phyloP scores from a whole-genome alignment of 2,888 invertebrate species.

The Hydriomena furcata region DNA sequence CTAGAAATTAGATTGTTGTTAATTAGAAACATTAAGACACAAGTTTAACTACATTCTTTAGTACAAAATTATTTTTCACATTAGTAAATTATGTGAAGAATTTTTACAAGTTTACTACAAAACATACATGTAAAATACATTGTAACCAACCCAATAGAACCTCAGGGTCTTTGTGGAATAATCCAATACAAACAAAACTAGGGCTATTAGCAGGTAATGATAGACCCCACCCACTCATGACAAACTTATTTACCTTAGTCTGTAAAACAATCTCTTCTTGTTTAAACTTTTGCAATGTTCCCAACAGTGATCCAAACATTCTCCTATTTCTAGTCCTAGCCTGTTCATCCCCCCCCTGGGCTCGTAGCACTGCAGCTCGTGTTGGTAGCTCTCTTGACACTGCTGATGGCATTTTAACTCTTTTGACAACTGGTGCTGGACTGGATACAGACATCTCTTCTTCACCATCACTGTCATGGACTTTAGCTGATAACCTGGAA shows the following conservation, averaged over 20 bases:
- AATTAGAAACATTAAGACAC: no score
- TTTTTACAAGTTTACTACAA: no score
- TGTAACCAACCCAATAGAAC: no score
- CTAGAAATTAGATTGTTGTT: constrained; percentile 39
- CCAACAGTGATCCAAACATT: constrained; percentile 97
- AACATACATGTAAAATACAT: no score
- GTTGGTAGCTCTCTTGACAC: constrained; percentile 95
- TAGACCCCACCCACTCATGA: no score
- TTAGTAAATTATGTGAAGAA: no score
- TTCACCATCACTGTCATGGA: constrained; percentile 77
- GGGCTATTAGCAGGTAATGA: no score
- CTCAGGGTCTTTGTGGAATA: no score
- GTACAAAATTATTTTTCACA: no score
- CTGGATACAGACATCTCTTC: constrained; percentile 50
- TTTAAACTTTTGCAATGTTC: constrained; percentile 97
- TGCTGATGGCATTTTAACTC: constrained; percentile 84
- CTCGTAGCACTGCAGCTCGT: constrained; percentile 80
- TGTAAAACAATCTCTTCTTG: constrained; percentile 96
- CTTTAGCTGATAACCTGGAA: constrained; percentile 68
- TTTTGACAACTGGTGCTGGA: constrained; percentile 50
- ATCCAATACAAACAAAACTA: no score
- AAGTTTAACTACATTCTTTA: no score
- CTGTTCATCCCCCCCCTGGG: constrained; percentile 92
- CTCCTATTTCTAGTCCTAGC: constrained; percentile 93
- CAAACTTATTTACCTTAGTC: no score